Evolutionary conservation across 2,888 invertebrate species (phyloP), one percentile per base, ranked within the genome.

Genomic region (Trachelus stipa): DNA sequence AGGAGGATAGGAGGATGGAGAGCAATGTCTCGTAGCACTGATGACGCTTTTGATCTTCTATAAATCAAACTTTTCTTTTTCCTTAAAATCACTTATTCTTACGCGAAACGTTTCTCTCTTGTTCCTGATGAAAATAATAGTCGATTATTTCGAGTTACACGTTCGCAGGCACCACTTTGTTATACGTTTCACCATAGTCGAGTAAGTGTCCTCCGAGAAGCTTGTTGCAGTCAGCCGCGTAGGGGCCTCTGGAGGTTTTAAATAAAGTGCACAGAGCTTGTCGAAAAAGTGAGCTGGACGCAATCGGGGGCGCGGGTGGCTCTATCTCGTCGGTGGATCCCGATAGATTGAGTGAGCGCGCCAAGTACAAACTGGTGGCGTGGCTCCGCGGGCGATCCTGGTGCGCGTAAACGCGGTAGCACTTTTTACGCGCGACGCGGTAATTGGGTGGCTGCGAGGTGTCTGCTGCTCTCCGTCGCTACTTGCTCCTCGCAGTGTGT

Each of bases 291-390:
- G 4, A 15, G 15, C 1, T 12, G 37, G 12, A 12, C 12, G 4
- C 3, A 3, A 12, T 6, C 40, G 40, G 40, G 40, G 40, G 40
- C 40, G 40, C 40, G 40, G 40, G 40, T 40, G 69, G 33, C 33
- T 69, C 69, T 69, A 30, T 81, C 75, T 77, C 76, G 56, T 80
- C 83, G 81, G 73, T 73, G 73, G 76, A 30, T 40, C 74, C 73
- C 34, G 80, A 79, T 69, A 33, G 69, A 69, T 73, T 68, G 77
- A 75, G 73, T 73, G 69, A 80, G 81, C 80, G 81, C 86, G 88
- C 87, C 87, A 87, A 88, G 87, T 88, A 88, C 85, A 84, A 89
- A 89, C 90, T 89, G 89, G 84, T 34, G 35, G 35, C 35, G 35
- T 35, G 35, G 35, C 73, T 71, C 71, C 71, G 71, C 31, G 35